phyloP scores from a whole-genome alignment of 2,797 vertebrate genomes.

The Xenopus petersii region DNA sequence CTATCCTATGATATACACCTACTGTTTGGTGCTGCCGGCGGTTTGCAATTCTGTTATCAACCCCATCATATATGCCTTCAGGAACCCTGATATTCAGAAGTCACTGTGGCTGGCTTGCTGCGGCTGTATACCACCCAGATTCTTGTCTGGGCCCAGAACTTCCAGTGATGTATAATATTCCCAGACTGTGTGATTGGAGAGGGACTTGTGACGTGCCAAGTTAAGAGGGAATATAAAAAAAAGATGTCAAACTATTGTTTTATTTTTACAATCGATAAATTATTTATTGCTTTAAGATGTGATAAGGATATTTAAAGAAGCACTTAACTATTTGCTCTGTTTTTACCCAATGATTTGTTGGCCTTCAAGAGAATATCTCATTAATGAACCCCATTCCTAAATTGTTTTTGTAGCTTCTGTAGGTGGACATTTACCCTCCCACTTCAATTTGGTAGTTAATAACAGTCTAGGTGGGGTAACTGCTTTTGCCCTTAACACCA shows the following conservation, averaged over 20 bases:
- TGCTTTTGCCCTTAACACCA: too few species aligned
- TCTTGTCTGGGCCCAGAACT: slow-evolving; percentile 80
- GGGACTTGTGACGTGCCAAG: slow-evolving; percentile 48
- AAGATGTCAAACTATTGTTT: slow-evolving; percentile 19
- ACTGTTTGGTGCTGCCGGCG: slow-evolving; percentile 80
- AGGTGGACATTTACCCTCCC: too few species aligned
- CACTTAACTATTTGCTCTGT: background rate
- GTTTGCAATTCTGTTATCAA: slow-evolving; percentile 86
- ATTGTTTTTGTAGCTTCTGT: too few species aligned
- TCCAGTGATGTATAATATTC: slow-evolving; percentile 83
- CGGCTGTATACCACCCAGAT: slow-evolving; percentile 75
- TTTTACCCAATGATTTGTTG: too few species aligned
- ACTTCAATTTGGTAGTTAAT: too few species aligned
- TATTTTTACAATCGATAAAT: slow-evolving; percentile 45
- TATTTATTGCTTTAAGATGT: slow-evolving; percentile 44
- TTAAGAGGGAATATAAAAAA: slow-evolving; percentile 27
- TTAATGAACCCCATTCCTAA: too few species aligned
- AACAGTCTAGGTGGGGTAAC: too few species aligned
- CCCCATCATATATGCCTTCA: slow-evolving; percentile 86
- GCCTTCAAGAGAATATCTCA: too few species aligned
- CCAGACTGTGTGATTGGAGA: slow-evolving; percentile 32
- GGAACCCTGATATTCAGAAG: slow-evolving; percentile 89
- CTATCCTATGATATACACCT: slow-evolving; percentile 82
- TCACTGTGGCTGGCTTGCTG: slow-evolving; percentile 86
- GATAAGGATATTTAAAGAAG: background rate